Base-by-base conservation (phyloP, 1,140 invertebrate genomes). In the Hypsibius dujardini region DNA sequence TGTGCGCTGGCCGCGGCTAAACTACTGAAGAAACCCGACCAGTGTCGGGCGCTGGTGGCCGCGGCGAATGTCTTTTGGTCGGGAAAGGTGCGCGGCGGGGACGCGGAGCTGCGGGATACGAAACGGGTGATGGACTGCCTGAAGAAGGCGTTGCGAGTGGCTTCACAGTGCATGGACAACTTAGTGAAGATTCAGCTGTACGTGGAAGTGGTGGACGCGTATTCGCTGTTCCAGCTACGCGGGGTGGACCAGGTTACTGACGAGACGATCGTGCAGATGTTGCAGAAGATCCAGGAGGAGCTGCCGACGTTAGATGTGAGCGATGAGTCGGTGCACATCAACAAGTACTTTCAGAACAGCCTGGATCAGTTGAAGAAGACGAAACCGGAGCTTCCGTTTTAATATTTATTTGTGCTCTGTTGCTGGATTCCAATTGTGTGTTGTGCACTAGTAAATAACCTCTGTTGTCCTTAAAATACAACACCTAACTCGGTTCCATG, bases 21-120 rank as follows among this genome's bases (percentile, higher is more conserved):
- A 80, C 81, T 99, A 69, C 82, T 99, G 1, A 95, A 97, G 80
- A 98, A 98, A 77, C 92, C 93, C 0, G 95, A 98, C 81, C 95
- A 98, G 77, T 93, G 90, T 78, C 81, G 93, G 72, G 92, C 90
- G 2, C 89, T 97, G 1, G 86, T 88, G 1, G 85, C 88, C 0
- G 95, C 92, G 78, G 90, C 93, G 0, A 91, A 96, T 80, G 85
- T 98, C 59, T 98, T 96, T 81, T 98, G 95, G 95, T 93, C 91
- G 70, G 90, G 89, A 28, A 90, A 90, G 80, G 86, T 84, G 67
- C 77, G 85, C 46, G 84, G 82, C 56, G 84, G 82, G n/a, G 82
- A 83, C 67, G 85, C 85, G 72, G 82, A 86, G 79, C 86, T 94
- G 80, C 87, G 88, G 74, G 92, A 98, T 80, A 90, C 89, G 2